Conservation (phyloP, 1,140 invertebrate species). For the Aplysia californica region DNA sequence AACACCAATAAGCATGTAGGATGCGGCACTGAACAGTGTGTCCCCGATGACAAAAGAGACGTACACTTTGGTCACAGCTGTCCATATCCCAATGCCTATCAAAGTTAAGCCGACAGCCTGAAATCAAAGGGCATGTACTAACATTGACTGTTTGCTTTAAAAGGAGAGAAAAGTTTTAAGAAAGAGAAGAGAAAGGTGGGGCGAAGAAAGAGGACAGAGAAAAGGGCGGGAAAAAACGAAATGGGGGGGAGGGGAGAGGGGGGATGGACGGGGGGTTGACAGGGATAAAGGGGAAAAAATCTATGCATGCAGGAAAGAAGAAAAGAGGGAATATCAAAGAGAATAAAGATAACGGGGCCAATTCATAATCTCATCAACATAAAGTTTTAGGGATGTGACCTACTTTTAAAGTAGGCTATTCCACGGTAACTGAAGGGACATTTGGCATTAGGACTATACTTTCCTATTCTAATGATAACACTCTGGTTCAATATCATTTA, state of each 20-base stretch:
- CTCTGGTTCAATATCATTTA: too few relatives aligned
- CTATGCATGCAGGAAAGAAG: too few relatives aligned
- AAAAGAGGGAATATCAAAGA: too few relatives aligned
- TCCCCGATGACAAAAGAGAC: slow-evolving; percentile 44
- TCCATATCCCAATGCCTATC: slow-evolving; percentile 46
- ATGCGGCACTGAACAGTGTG: slow-evolving; percentile 35
- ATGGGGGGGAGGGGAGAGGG: too few relatives aligned
- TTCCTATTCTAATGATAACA: too few relatives aligned
- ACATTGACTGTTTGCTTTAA: not conserved
- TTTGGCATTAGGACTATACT: too few relatives aligned
- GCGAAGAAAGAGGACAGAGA: not conserved
- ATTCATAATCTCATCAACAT: too few relatives aligned
- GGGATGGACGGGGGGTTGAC: too few relatives aligned
- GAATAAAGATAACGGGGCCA: too few relatives aligned
- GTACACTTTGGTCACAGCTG: slow-evolving; percentile 44
- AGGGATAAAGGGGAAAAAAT: not conserved
- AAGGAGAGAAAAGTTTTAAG: not conserved
- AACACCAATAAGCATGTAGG: slow-evolving; percentile 41
- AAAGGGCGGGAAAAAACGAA: not conserved
- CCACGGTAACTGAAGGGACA: too few relatives aligned
- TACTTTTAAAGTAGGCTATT: too few relatives aligned
- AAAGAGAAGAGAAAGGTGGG: not conserved
- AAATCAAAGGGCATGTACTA: not conserved
- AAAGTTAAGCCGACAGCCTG: slow-evolving; percentile 41
- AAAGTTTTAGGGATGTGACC: too few relatives aligned